Conservation (phyloP, 2,888 invertebrate species). For the Drymonia ruficornis region DNA sequence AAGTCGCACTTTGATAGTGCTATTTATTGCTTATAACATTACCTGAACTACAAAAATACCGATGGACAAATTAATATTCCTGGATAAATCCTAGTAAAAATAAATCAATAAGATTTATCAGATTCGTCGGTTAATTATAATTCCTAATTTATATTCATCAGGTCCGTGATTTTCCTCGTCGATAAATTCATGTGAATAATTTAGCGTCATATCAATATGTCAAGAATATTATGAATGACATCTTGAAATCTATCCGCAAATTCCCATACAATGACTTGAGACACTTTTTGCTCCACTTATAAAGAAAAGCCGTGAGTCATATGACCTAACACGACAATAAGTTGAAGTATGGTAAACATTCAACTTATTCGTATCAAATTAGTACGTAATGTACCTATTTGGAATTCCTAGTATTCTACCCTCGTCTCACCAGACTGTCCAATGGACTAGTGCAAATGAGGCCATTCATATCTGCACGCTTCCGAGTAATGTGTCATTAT, state of each 20-base stretch:
- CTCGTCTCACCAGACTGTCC: slow-evolving; percentile 38
- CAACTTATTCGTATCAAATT: slow-evolving; percentile 33
- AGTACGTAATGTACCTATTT: slow-evolving; percentile 37
- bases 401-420: slow-evolving; percentile 43
- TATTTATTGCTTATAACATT: too few species aligned
- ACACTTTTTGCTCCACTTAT: background rate
- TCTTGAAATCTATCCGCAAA: slow-evolving; percentile 1
- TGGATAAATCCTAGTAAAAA: too few species aligned
- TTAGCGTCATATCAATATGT: background rate
- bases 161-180: too few species aligned
- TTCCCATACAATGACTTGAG: background rate
- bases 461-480: slow-evolving; percentile 31
- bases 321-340: background rate
- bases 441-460: slow-evolving; percentile 42
- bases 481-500: slow-evolving; percentile 34
- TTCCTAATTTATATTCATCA: too few species aligned
- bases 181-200: too few species aligned
- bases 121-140: too few species aligned
- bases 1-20: too few species aligned
- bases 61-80: too few species aligned
- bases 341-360: slow-evolving; percentile 17
- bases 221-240: slow-evolving; percentile 4
- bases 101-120: too few species aligned
- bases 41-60: too few species aligned
- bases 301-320: slow-evolving; percentile 8